Percentiles rank a stretch among this genome's conserved stretches.
phyloP scores from a whole-genome alignment of 37 sponge, comb jelly and placozoan genomes.

The Axinella damicornis region DNA sequence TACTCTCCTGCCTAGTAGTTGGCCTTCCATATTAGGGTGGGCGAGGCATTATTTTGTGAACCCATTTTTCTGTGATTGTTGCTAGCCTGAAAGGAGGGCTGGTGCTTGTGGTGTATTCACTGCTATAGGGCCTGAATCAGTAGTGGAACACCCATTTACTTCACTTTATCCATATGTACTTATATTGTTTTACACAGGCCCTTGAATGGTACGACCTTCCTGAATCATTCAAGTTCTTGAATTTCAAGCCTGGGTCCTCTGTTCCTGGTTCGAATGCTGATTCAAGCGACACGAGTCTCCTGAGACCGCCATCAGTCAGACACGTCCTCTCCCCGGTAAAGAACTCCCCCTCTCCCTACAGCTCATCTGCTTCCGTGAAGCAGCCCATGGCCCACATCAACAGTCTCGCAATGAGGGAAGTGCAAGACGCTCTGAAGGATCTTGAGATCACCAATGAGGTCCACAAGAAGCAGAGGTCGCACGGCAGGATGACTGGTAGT shows the following conservation, averaged over 20 bases:
- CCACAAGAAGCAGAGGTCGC: not conserved
- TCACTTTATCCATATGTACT: too few species aligned
- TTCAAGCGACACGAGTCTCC: not conserved
- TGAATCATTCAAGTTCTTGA: slow-evolving; percentile 44
- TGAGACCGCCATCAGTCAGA: not conserved
- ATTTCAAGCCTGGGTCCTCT: not conserved
- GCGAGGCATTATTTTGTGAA: too few species aligned
- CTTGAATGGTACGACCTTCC: slow-evolving; percentile 80
- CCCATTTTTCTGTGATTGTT: too few species aligned
- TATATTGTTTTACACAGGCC: slow-evolving; percentile 9
- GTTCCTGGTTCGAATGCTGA: not conserved
- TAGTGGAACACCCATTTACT: too few species aligned
- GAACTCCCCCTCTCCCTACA: not conserved
- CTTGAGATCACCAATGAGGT: slow-evolving; percentile 60
- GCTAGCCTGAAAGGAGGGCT: too few species aligned
- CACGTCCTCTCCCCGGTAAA: not conserved
- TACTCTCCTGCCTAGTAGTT: too few species aligned
- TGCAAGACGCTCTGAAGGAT: slow-evolving; percentile 64
- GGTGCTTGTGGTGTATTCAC: too few species aligned
- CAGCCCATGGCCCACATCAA: slow-evolving; percentile 15
- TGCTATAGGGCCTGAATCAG: too few species aligned
- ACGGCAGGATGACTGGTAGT: not conserved
- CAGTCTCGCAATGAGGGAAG: slow-evolving; percentile 24
- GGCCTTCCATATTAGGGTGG: too few species aligned
- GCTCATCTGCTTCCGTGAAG: not conserved